Conservation (phyloP, 2,797 vertebrate species). For the Phoxinus dragarum region DNA sequence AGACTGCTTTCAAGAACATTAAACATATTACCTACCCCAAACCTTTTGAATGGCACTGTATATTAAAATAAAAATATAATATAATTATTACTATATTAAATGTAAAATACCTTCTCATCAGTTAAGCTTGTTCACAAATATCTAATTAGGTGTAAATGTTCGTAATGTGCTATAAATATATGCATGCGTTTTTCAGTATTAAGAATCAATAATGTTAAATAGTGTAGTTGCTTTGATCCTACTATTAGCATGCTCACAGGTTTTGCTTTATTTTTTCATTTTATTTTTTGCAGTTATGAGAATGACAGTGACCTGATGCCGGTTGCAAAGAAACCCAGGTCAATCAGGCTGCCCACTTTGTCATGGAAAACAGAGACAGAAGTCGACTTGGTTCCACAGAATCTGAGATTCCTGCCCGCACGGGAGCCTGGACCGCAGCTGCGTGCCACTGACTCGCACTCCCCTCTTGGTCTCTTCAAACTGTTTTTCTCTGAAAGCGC, state of each 20-base stretch:
- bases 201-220: too few relatives aligned
- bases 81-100: neutral
- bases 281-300: neutral
- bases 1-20: neutral
- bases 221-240: neutral
- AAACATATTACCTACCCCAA: neutral
- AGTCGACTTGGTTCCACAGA: neutral
- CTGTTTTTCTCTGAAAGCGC: conserved; percentile 40
- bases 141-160: neutral
- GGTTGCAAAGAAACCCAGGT: conserved; percentile 12
- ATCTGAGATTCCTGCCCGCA: conserved; percentile 22
- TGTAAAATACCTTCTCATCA: neutral
- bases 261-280: neutral
- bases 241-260: neutral
- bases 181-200: neutral
- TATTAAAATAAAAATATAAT: neutral
- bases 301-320: neutral
- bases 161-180: neutral
- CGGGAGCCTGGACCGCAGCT: conserved; percentile 36
- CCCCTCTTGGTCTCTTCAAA: conserved; percentile 47
- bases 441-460: neutral
- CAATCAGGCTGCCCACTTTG: too few relatives aligned
- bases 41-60: neutral
- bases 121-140: neutral
- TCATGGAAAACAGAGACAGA: neutral